Evolutionary conservation across 2,113 vertebrate genomes (phyloP).

Genomic region (Martes martes): DNA sequence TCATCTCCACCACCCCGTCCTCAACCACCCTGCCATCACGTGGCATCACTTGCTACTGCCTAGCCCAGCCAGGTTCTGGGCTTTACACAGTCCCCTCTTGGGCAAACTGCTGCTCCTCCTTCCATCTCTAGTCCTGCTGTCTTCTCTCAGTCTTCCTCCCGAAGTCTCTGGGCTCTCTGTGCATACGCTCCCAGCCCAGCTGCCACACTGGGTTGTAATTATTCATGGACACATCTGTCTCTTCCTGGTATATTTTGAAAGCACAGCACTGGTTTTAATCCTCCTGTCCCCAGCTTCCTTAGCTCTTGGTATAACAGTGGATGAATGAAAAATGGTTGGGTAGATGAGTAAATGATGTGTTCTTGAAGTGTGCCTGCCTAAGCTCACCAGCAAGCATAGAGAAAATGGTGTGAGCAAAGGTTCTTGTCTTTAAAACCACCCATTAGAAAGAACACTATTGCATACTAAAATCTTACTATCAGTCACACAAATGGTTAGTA

Average conservation of each 20-base stretch:
- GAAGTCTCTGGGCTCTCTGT: rapidly evolving
- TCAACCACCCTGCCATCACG: rapidly evolving
- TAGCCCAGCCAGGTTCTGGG: neutral
- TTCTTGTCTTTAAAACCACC: neutral
- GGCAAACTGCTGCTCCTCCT: neutral
- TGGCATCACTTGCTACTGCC: too few relatives aligned
- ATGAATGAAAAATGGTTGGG: neutral
- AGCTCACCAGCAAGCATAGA: neutral
- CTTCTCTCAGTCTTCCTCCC: neutral
- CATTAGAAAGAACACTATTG: neutral
- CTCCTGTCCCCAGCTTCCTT: neutral
- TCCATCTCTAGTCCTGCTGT: neutral
- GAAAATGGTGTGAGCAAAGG: neutral
- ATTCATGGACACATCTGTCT: neutral
- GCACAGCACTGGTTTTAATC: neutral
- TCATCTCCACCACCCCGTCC: rapidly evolving
- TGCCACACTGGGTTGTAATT: neutral
- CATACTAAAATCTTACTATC: neutral
- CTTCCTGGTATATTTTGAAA: neutral
- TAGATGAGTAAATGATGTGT: neutral
- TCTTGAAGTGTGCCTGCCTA: neutral
- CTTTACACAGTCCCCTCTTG: neutral
- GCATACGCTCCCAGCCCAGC: neutral
- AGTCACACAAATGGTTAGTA: neutral
- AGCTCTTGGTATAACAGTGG: neutral